Base-by-base conservation (phyloP, 2,888 invertebrate genomes). In the Hirtodrosophila cameraria region DNA sequence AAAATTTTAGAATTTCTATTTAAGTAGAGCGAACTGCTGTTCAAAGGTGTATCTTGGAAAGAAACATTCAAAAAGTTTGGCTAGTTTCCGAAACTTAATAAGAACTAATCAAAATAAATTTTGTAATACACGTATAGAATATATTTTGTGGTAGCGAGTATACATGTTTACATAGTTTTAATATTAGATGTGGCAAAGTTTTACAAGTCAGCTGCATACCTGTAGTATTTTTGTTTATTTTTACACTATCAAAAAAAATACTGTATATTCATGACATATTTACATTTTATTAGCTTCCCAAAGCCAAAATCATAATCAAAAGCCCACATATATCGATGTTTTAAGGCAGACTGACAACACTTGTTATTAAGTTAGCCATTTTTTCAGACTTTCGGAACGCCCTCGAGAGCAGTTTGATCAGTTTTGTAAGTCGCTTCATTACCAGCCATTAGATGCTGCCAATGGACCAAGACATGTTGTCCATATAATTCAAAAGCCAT, bases 341-440 rank as follows among this genome's bases (percentile, higher is more conserved):
- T 62, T 12, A 41, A 59, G 42, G 25, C 12, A 28, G 35, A 3
- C 13, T 12, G 13, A 48, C 36, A 53, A 23, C 46, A 13, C 45
- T 38, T 58, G 48, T 16, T 58, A 38, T 33, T 30, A 31, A 42
- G 11, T 60, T 42, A 30, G 13, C 28, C n/a, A n/a, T 23, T 28
- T 16, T 36, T 33, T 18, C 3, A 46, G 30, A 11, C 8, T 25
- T 41, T 18, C 33, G 45, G 28, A 28, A 63, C 57, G 63, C 63
- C 63, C 43, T 31, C 72, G 54, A 52, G 50, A 23, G 42, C 28
- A 31, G 49, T 25, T 50, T 35, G 25, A 38, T 45, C 28, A 55
- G 61, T 60, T 67, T 58, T 66, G 75, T 59, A 71, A 53, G 58
- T 27, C 60, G 78, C 78, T 81, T 85, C 79, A 79, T 79, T 79